Evolutionary conservation across 2,888 invertebrate genomes (phyloP).

Genomic region (Congeria kusceri): DNA sequence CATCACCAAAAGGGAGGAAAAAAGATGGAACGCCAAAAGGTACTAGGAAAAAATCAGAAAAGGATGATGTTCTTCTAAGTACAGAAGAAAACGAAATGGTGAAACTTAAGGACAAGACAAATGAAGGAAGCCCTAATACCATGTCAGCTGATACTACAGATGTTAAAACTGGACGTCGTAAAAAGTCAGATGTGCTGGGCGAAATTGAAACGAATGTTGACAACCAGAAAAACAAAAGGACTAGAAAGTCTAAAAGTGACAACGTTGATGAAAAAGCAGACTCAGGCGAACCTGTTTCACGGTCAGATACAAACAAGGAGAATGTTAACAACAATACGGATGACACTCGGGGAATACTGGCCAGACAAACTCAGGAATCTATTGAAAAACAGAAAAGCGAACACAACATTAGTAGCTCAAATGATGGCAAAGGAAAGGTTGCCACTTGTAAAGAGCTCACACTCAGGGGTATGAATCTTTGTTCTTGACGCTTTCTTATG

Average conservation of each 20-base stretch:
- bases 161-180: conserved; percentile 12
- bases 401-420: conserved; percentile 1
- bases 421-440: conserved; percentile 48
- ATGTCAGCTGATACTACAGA: no score
- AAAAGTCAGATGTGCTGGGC: conserved; percentile 18
- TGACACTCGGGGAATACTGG: no score
- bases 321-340: no score
- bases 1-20: conserved; percentile 5
- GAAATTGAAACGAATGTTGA: conserved; percentile 20
- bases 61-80: background rate
- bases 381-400: conserved; percentile 20
- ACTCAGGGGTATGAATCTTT: conserved; percentile 68
- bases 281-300: no score
- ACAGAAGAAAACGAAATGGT: background rate
- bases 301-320: no score
- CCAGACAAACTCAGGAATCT: no score
- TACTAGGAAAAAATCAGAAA: conserved; percentile 4
- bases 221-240: conserved; percentile 11
- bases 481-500: no score
- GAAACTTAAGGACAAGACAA: background rate
- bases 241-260: background rate
- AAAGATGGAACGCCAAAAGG: background rate
- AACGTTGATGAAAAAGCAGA: no score
- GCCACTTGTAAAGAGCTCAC: conserved; percentile 77
- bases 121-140: no score